Conservation (phyloP, 2,888 invertebrate genomes). For the Lepidocyrtoides sp. region DNA sequence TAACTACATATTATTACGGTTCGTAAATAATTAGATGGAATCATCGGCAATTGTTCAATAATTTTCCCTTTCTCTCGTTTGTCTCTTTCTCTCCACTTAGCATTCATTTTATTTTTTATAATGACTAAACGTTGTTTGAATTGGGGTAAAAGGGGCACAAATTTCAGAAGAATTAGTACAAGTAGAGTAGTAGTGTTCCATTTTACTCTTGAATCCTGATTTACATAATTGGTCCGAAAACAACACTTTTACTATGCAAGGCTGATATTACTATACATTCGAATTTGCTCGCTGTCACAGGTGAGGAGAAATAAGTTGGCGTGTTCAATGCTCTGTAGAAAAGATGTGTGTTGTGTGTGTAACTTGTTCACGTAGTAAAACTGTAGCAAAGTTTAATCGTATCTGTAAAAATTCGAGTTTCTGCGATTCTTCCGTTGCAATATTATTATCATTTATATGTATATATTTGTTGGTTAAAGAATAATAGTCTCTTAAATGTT, state of each 20-base stretch:
- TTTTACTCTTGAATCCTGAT: slow-evolving; percentile 31
- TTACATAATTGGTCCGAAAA: slow-evolving; percentile 64
- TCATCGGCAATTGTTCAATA: slow-evolving; percentile 34
- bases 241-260: slow-evolving; percentile 36
- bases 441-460: neutral
- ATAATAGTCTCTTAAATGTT: slow-evolving; percentile 35
- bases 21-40: slow-evolving; percentile 37
- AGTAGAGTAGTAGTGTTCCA: neutral
- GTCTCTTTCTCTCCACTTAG: neutral
- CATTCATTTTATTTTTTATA: neutral
- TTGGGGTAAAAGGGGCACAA: slow-evolving; percentile 6
- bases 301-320: neutral
- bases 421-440: slow-evolving; percentile 61
- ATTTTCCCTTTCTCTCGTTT: neutral
- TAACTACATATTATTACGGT: neutral
- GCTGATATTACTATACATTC: slow-evolving; percentile 46
- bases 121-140: slow-evolving; percentile 37
- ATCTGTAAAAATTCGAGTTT: slow-evolving; percentile 62
- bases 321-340: slow-evolving; percentile 40
- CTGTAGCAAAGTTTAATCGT: slow-evolving; percentile 43
- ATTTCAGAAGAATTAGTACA: slow-evolving; percentile 8
- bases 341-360: slow-evolving; percentile 13
- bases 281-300: slow-evolving; percentile 17
- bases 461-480: neutral
- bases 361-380: slow-evolving; percentile 45